Percentiles rank a stretch among this genome's conserved stretches.
Conservation (phyloP, 2,888 invertebrate genomes). For the Mesorhabditis sp. region DNA sequence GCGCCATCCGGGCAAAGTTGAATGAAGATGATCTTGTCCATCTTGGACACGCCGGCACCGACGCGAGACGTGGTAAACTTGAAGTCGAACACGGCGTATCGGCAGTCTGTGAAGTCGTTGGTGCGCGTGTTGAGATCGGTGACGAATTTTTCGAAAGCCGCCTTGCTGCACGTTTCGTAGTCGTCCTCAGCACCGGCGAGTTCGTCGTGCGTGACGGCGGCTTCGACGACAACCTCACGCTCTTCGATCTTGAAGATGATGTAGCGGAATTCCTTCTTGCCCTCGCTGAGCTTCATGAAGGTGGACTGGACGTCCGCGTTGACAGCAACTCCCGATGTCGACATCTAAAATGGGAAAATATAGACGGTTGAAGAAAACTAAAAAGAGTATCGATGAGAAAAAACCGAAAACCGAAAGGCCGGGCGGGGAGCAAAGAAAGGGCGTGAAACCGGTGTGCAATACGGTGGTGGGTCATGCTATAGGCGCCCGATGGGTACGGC, state of each 20-base stretch:
- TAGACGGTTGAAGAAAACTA: too few species aligned
- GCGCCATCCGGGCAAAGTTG: constrained; percentile 97
- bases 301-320: constrained; percentile 57
- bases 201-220: constrained; percentile 51
- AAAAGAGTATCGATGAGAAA: too few species aligned
- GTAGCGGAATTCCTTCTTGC: constrained; percentile 55
- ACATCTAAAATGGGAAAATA: constrained; percentile 10
- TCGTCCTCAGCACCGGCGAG: constrained; percentile 44
- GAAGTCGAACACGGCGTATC: constrained; percentile 94
- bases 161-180: constrained; percentile 56
- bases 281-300: constrained; percentile 57
- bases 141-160: constrained; percentile 88
- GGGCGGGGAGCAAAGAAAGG: too few species aligned
- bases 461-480: too few species aligned
- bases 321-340: constrained; percentile 56
- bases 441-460: too few species aligned
- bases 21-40: constrained; percentile 95
- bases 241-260: constrained; percentile 59
- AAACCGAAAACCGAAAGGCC: too few species aligned
- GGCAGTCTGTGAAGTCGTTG: constrained; percentile 78
- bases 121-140: constrained; percentile 75
- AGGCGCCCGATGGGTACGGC: too few species aligned
- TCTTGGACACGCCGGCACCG: constrained; percentile 88
- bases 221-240: constrained; percentile 56
- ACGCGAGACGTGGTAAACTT: constrained; percentile 83